These are phyloP conservation scores for Staurois parvus DNA, from an alignment of 2,797 vertebrate genomes.

Conservation along the genomic window DNA sequence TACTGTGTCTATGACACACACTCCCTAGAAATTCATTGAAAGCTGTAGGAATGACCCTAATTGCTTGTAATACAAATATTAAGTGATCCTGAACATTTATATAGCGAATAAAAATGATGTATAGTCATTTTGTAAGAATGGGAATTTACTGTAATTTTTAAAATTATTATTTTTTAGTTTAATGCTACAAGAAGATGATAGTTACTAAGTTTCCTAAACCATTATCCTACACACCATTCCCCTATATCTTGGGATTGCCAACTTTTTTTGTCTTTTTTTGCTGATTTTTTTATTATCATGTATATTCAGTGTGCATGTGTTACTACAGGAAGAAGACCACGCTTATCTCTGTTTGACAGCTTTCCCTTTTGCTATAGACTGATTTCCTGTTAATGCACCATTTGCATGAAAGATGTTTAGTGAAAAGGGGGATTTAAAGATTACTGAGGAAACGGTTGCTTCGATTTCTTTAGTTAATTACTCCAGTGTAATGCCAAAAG, in stretches of 20 bases:
- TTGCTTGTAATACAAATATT: too few species aligned
- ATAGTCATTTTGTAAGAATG: too few species aligned
- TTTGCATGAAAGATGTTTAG: not conserved
- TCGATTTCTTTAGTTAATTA: conserved; percentile 65
- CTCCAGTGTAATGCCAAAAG: not conserved
- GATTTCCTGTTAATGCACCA: not conserved
- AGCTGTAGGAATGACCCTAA: too few species aligned
- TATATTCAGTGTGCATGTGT: not conserved
- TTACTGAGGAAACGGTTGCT: not conserved
- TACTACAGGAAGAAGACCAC: not conserved
- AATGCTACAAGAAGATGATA: too few species aligned
- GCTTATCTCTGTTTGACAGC: not conserved
- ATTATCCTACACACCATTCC: not conserved
- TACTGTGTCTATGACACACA: too few species aligned
- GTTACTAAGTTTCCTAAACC: not conserved
- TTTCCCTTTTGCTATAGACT: not conserved
- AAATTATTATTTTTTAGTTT: too few species aligned
- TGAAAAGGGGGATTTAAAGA: conserved; percentile 54
- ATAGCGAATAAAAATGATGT: too few species aligned
- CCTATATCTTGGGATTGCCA: not conserved
- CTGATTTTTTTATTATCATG: not conserved
- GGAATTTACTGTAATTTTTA: too few species aligned
- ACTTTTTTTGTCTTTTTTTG: not conserved
- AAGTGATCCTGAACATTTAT: too few species aligned
- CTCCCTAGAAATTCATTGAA: too few species aligned